Evolutionary conservation across 2,113 vertebrate species (phyloP), one percentile per base, ranked within the genome.

Genomic region (Dasypus novemcinctus): DNA sequence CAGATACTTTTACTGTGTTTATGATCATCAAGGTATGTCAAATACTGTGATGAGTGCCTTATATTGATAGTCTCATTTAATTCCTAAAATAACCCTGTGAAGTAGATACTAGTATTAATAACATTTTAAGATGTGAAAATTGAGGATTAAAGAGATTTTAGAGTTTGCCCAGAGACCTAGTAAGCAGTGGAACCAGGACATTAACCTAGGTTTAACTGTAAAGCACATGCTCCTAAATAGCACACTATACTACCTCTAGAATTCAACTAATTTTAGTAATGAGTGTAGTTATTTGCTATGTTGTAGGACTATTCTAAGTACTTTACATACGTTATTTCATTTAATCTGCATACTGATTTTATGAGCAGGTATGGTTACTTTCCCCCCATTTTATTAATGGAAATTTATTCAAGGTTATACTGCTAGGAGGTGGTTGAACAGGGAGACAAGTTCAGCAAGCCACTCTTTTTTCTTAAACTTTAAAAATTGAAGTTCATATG

Each of bases 111-210:
- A 41, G n/a, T 80, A 41, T 92, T 92, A 82, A 29, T 90, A 87
- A 46, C 23, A 41, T 93, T 95, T 87, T 90, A 75, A 86, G 12
- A 33, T 69, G 41, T 92, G 85, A 91, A 95, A 90, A 69, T 86
- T 43, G 52, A 89, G 46, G 38, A 36, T 96, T 93, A 85, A 91
- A 29, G 72, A 85, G 63, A 64, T 90, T 52, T 93, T 46, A 75
- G 69, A 57, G 82, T 54, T 87, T 92, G 5, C 17, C 21, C 33
- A 78, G 71, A 89, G 46, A 57, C 8, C 83, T 90, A 84, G 59
- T 84, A 63, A 57, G 81, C n/a, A 72, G 2, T 88, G 49, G 61
- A 66, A 9, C 13, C 43, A 61, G 72, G 36, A 38, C 13, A 38
- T 83, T 87, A 78, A 59, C 18, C 43, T 72, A 29, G 33, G 21